Evolutionary conservation across 2,113 vertebrate species (phyloP).

Genomic region (Cichladusa arquata): DNA sequence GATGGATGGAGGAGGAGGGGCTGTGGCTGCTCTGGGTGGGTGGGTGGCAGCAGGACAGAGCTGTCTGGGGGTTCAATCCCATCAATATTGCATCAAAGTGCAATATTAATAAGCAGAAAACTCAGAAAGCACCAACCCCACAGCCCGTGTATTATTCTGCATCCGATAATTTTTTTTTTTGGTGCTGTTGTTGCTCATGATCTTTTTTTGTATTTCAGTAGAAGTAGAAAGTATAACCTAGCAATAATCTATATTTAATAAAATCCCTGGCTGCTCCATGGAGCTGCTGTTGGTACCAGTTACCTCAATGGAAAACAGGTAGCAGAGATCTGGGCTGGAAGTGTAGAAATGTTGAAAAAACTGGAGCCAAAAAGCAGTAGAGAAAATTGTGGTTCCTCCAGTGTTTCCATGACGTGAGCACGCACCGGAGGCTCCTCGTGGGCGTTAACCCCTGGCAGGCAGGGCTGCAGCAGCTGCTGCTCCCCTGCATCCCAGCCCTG

Average conservation of each 20-base stretch:
- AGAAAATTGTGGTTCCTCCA: constrained; percentile 51
- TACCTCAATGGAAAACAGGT: not conserved
- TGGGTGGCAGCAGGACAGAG: not conserved
- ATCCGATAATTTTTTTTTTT: not conserved
- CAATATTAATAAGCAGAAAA: not conserved
- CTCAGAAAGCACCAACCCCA: not conserved
- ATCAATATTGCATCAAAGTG: too few species aligned
- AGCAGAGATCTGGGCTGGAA: constrained; percentile 9
- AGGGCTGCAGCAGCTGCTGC: not conserved
- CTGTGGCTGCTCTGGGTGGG: not conserved
- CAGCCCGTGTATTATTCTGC: not conserved
- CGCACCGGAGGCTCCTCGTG: constrained; percentile 13
- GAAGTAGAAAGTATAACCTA: not conserved
- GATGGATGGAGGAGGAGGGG: not conserved
- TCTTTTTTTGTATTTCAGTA: not conserved
- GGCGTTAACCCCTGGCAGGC: constrained; percentile 14
- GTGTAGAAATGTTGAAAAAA: not conserved
- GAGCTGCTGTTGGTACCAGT: not conserved
- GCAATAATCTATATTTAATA: not conserved
- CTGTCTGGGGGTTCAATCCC: not conserved
- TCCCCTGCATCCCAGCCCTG: not conserved
- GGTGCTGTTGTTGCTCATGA: fast-evolving
- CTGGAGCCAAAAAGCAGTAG: constrained; percentile 20
- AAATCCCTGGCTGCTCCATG: fast-evolving
- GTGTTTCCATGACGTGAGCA: constrained; percentile 64